Percentiles rank a stretch among this genome's conserved stretches.
Conservation (phyloP, 1,140 invertebrate genomes). For the Artemia franciscana region DNA sequence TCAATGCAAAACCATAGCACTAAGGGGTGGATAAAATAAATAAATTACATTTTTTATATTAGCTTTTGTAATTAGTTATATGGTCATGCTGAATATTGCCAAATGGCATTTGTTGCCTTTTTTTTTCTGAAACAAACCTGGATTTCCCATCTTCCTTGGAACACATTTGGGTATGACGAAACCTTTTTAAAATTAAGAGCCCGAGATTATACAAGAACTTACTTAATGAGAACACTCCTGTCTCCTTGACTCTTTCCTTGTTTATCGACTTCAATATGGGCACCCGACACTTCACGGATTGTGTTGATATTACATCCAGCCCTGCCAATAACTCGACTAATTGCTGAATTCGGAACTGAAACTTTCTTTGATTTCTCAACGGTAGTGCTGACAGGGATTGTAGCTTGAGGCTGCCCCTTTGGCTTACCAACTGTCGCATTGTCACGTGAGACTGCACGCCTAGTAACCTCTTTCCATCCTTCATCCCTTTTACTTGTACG, state of each 20-base stretch:
- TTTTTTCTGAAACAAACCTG: too few relatives aligned
- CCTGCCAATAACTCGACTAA: conserved; percentile 81
- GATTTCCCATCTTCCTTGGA: too few relatives aligned
- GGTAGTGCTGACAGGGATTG: conserved; percentile 16
- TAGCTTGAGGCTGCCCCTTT: conserved; percentile 10
- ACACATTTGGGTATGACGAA: too few relatives aligned
- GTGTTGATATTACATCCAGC: conserved; percentile 92
- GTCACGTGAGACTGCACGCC: conserved; percentile 21
- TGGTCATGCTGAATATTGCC: not conserved
- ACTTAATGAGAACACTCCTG: conserved; percentile 82
- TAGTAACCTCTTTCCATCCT: conserved; percentile 88
- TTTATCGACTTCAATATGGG: conserved; percentile 93
- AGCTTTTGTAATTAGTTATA: too few relatives aligned
- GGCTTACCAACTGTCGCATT: conserved; percentile 13
- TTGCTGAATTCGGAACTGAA: conserved; percentile 76
- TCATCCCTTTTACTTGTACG: conserved; percentile 55
- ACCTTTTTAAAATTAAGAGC: too few relatives aligned
- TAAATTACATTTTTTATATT: too few relatives aligned
- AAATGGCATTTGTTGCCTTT: not conserved
- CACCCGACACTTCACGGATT: conserved; percentile 74
- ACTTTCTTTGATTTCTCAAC: conserved; percentile 42
- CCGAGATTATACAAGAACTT: too few relatives aligned
- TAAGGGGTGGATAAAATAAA: too few relatives aligned
- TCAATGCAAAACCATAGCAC: too few relatives aligned
- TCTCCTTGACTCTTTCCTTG: conserved; percentile 81